These are phyloP conservation scores for Pristionchus entomophagus DNA, from an alignment of 2,888 invertebrate genomes.

Conservation along the genomic window DNA sequence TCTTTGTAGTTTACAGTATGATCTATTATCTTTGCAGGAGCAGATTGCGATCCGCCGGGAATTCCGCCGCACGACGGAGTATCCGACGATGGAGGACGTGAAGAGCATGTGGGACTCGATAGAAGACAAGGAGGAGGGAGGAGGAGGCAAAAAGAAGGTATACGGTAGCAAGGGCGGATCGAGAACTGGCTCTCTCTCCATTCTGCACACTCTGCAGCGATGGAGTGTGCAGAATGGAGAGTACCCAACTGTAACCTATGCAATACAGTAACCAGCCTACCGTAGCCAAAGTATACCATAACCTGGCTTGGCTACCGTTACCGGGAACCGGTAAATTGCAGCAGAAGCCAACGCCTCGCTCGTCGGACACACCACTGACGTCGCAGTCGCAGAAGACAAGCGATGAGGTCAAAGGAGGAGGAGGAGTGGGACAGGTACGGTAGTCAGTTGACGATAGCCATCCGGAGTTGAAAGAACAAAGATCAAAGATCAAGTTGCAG, in stretches of 20 bases:
- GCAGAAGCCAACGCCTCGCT: background rate
- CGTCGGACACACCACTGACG: background rate
- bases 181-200: no score
- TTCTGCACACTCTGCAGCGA: background rate
- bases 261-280: background rate
- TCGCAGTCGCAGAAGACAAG: background rate
- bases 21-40: background rate
- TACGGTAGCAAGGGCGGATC: background rate
- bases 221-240: background rate
- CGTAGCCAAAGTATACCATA: background rate
- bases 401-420: background rate
- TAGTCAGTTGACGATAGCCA: background rate
- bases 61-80: background rate
- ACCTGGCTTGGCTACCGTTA: background rate
- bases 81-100: conserved; percentile 40
- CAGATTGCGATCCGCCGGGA: background rate
- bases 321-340: background rate
- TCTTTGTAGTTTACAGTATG: background rate
- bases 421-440: background rate
- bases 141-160: background rate
- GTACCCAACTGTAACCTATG: no score
- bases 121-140: background rate
- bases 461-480: background rate
- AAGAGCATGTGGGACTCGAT: background rate
- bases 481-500: background rate